phyloP scores from a whole-genome alignment of 2,888 invertebrate genomes.

The Tholera decimalis region DNA sequence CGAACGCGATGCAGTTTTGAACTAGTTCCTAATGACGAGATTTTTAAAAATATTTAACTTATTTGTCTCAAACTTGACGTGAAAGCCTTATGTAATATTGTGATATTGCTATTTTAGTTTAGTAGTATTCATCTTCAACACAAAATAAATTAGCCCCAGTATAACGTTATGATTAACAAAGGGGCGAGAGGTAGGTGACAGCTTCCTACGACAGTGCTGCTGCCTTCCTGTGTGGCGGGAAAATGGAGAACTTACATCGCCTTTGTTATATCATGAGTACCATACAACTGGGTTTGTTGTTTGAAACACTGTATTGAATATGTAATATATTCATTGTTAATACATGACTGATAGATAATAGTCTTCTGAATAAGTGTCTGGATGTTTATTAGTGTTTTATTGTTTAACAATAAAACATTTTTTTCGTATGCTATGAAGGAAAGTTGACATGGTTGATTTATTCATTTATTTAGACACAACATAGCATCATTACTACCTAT shows the following conservation, averaged over 20 bases:
- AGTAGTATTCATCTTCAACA: no score
- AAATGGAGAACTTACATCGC: constrained; percentile 30
- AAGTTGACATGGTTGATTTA: no score
- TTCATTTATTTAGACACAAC: no score
- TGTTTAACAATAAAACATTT: no score
- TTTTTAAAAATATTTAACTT: neutral
- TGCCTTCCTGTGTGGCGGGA: constrained; percentile 37
- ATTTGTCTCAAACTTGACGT: neutral
- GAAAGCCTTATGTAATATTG: no score
- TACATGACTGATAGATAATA: no score
- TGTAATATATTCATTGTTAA: constrained; percentile 2
- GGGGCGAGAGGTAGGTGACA: constrained; percentile 32
- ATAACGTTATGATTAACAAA: constrained; percentile 35
- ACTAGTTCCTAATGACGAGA: neutral
- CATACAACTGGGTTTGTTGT: constrained; percentile 8
- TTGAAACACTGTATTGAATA: neutral
- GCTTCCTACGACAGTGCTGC: constrained; percentile 57
- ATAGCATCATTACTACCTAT: no score
- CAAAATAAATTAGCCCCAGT: neutral
- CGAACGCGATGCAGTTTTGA: neutral
- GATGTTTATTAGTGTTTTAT: no score
- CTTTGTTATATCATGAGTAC: constrained; percentile 26
- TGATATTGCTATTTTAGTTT: no score
- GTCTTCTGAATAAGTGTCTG: no score
- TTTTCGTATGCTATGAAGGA: no score